These are phyloP conservation scores for Neodon shergylaensis DNA, from an alignment of 2,113 vertebrate species.

Conservation along the genomic window DNA sequence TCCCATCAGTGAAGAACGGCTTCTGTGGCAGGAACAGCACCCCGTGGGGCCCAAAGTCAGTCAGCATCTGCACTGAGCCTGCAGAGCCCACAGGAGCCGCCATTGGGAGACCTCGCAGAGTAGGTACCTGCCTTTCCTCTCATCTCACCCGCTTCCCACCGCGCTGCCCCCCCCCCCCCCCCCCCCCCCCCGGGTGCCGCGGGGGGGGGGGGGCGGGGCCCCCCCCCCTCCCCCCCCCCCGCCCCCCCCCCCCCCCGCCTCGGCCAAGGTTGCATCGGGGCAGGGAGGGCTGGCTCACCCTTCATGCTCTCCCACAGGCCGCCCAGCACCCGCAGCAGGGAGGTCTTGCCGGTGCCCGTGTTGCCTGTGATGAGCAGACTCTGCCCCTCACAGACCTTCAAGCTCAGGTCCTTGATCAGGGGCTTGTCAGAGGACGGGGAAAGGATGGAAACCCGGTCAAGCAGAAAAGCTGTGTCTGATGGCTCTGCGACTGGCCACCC, in stretches of 20 bases:
- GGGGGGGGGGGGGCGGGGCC: too few species aligned
- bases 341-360: conserved; percentile 97
- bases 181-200: too few species aligned
- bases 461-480: conserved; percentile 89
- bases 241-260: too few species aligned
- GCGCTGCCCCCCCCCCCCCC: too few species aligned
- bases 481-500: conserved; percentile 69
- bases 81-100: conserved; percentile 49
- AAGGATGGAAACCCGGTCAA: conserved; percentile 90
- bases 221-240: too few species aligned
- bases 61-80: conserved; percentile 93
- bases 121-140: background rate
- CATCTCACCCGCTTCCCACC: background rate
- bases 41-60: conserved; percentile 94
- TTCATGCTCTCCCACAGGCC: conserved; percentile 91
- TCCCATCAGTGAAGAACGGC: conserved; percentile 96
- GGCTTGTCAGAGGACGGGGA: conserved; percentile 90
- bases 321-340: conserved; percentile 93
- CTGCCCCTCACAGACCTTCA: conserved; percentile 91
- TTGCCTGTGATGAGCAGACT: conserved; percentile 95
- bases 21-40: conserved; percentile 96
- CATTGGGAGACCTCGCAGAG: background rate
- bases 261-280: background rate
- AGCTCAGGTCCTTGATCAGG: conserved; percentile 92
- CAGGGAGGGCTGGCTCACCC: conserved; percentile 85